Percentiles rank a stretch among this genome's conserved stretches.
These are phyloP conservation scores for Protomyctophum bolini DNA, from an alignment of 2,113 vertebrate genomes.

Conservation along the genomic window DNA sequence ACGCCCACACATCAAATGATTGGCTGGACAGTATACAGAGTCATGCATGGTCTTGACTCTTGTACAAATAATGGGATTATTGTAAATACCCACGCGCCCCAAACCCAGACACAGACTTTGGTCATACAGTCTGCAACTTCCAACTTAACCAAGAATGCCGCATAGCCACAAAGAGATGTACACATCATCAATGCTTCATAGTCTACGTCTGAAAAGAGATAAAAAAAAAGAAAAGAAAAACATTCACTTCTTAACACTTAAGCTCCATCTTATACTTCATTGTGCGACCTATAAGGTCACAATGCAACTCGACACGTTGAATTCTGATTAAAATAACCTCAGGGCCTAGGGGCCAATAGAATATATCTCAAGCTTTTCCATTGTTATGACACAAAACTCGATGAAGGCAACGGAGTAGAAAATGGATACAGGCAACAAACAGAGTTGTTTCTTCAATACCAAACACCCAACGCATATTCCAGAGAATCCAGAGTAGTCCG, in stretches of 20 bases:
- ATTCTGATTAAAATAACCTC: too few species aligned
- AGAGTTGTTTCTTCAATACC: not conserved
- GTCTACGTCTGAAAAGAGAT: conserved; percentile 22
- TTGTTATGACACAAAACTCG: too few species aligned
- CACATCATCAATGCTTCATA: conserved; percentile 48
- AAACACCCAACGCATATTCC: not conserved
- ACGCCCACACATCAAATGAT: conserved; percentile 39
- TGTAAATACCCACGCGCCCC: conserved; percentile 31
- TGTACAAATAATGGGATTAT: conserved; percentile 52
- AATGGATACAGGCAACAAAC: not conserved
- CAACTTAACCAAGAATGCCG: conserved; percentile 17
- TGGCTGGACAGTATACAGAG: conserved; percentile 27
- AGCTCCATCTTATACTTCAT: too few species aligned
- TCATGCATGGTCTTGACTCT: conserved; percentile 56
- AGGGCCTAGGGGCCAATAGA: too few species aligned
- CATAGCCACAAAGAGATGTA: conserved; percentile 24
- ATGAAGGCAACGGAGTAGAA: too few species aligned
- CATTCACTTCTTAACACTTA: too few species aligned
- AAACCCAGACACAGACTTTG: conserved; percentile 55
- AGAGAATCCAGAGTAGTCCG: too few species aligned
- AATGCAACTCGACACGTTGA: not conserved
- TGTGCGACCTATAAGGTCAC: too few species aligned
- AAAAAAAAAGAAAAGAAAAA: not conserved
- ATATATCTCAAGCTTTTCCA: too few species aligned
- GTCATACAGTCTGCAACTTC: conserved; percentile 11